Conservation (phyloP, 1,140 invertebrate species). For the Xylocopa sonorina region DNA sequence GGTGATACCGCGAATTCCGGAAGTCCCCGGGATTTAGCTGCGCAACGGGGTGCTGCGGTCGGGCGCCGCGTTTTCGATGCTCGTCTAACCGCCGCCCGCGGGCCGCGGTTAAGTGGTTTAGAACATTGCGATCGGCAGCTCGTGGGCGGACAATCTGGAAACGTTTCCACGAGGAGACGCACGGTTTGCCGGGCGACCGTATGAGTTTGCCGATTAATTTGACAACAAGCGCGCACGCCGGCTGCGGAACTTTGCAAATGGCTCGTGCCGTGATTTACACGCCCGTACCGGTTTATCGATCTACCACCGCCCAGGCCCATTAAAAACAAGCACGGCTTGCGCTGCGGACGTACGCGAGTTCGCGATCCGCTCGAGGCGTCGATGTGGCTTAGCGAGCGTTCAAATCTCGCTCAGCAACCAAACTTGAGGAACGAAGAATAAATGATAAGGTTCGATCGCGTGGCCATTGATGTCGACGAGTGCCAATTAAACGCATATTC, state of each 20-base stretch:
- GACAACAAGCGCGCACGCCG: conserved; percentile 26
- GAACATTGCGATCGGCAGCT: conserved; percentile 57
- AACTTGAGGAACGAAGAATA: too few relatives aligned
- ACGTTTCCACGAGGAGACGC: conserved; percentile 47
- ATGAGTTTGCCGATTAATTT: conserved; percentile 53
- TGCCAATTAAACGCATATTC: not conserved
- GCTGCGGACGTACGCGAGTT: not conserved
- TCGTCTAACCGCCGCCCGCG: conserved; percentile 35
- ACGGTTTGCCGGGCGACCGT: conserved; percentile 37
- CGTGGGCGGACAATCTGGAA: conserved; percentile 48
- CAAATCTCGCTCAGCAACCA: too few relatives aligned
- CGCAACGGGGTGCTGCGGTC: conserved; percentile 25
- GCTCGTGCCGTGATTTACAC: conserved; percentile 34
- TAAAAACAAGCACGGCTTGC: conserved; percentile 25
- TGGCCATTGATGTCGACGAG: too few relatives aligned
- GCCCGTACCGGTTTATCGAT: conserved; percentile 28
- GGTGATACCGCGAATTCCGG: conserved; percentile 59
- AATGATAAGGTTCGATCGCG: too few relatives aligned
- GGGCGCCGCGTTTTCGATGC: conserved; percentile 62
- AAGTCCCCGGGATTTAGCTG: conserved; percentile 62
- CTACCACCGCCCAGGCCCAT: not conserved
- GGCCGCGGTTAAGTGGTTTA: conserved; percentile 63
- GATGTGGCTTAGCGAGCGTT: not conserved
- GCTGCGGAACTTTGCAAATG: conserved; percentile 32
- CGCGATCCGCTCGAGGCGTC: not conserved